These are phyloP conservation scores for Pogonomyrmex californicus DNA, from an alignment of 1,140 invertebrate species.

Conservation along the genomic window DNA sequence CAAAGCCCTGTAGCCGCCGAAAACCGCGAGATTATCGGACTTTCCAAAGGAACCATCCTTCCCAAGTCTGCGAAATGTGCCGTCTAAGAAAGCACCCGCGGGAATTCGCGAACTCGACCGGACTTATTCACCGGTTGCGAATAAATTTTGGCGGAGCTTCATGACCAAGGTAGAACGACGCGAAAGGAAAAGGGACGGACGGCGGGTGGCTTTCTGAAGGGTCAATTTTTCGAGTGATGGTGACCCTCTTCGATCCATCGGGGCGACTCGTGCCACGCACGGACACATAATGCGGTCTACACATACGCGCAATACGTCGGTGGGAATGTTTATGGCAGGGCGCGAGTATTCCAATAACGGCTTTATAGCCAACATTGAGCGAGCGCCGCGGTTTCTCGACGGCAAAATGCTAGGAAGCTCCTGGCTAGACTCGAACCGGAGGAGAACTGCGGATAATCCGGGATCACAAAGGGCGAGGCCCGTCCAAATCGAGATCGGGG, in stretches of 20 bases:
- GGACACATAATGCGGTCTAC: background rate
- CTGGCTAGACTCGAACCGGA: slow-evolving; percentile 12
- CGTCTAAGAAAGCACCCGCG: slow-evolving; percentile 43
- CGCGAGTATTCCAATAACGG: slow-evolving; percentile 65
- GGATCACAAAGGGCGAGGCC: slow-evolving; percentile 54
- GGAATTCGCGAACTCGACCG: slow-evolving; percentile 39
- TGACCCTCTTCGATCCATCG: slow-evolving; percentile 53
- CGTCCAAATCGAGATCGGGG: slow-evolving; percentile 44
- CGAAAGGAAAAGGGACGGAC: background rate
- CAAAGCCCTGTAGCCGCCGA: slow-evolving; percentile 15
- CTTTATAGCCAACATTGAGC: slow-evolving; percentile 61
- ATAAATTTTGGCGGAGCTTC: slow-evolving; percentile 67
- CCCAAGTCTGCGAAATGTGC: slow-evolving; percentile 31
- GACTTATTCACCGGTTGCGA: slow-evolving; percentile 62
- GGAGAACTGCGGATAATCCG: slow-evolving; percentile 54
- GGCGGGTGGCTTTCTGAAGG: slow-evolving; percentile 7
- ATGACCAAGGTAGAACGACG: slow-evolving; percentile 14
- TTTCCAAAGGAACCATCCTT: slow-evolving; percentile 8
- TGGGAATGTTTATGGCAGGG: slow-evolving; percentile 51
- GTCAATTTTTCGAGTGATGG: slow-evolving; percentile 50
- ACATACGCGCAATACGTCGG: slow-evolving; percentile 22
- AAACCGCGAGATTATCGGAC: slow-evolving; percentile 35
- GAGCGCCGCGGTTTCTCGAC: slow-evolving; percentile 44
- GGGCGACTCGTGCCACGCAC: slow-evolving; percentile 33
- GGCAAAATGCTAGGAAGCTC: slow-evolving; percentile 50